phyloP scores from a whole-genome alignment of 2,797 vertebrate species.

The Epinephelus awoara region DNA sequence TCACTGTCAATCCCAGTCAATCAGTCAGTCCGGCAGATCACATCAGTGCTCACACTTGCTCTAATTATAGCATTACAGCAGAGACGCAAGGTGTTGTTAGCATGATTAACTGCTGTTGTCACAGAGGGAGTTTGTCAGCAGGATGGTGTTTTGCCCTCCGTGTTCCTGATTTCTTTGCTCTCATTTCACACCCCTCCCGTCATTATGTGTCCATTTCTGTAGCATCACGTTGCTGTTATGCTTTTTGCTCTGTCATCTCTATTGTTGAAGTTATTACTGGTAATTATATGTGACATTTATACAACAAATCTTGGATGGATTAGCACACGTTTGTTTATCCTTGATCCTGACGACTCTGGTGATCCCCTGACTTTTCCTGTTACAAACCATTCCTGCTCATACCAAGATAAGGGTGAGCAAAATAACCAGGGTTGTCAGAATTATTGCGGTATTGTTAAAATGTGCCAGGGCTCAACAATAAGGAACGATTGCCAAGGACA shows the following conservation, averaged over 20 bases:
- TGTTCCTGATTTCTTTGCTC: background rate
- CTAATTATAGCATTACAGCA: conserved; percentile 36
- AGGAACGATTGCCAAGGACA: too few species aligned
- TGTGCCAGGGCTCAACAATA: too few species aligned
- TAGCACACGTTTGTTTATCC: background rate
- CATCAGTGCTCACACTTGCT: conserved; percentile 25
- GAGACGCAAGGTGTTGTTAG: conserved; percentile 25
- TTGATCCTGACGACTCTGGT: background rate
- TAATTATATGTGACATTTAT: background rate
- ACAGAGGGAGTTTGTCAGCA: background rate
- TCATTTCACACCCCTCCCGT: background rate
- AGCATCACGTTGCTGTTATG: background rate
- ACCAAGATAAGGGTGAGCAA: too few species aligned
- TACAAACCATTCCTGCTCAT: too few species aligned
- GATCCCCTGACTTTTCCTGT: background rate
- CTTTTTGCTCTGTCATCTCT: background rate
- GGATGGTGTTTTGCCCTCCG: conserved; percentile 9
- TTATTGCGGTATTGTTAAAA: too few species aligned
- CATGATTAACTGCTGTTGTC: conserved; percentile 43
- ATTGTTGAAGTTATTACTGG: background rate
- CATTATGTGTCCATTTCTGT: background rate
- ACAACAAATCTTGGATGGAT: background rate
- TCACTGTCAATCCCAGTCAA: conserved; percentile 27
- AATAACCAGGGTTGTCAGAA: too few species aligned
- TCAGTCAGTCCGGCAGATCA: conserved; percentile 24